Conservation (phyloP, 1,140 invertebrate species). For the Sycobia sp. region DNA sequence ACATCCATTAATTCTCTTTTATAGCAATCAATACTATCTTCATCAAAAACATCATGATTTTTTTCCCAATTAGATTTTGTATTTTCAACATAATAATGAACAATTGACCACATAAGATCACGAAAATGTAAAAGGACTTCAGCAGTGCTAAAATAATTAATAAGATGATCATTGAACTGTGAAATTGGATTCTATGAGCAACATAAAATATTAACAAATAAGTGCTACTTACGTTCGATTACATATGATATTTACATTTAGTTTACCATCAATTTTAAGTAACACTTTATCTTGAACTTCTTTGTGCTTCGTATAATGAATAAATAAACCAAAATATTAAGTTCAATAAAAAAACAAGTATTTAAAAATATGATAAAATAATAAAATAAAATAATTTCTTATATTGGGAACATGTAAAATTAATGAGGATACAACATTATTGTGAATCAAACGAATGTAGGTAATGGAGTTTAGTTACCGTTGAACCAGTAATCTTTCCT, state of each 20-base stretch:
- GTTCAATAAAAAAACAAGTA: slow-evolving; percentile 1
- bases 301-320: too few species aligned
- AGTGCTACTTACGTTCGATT: slow-evolving; percentile 52
- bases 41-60: background rate
- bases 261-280: slow-evolving; percentile 50
- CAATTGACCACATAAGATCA: slow-evolving; percentile 61
- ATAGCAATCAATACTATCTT: slow-evolving; percentile 32
- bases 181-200: too few species aligned
- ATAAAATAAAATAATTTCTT: too few species aligned
- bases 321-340: slow-evolving; percentile 17
- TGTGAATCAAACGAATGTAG: too few species aligned
- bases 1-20: slow-evolving; percentile 41
- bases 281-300: slow-evolving; percentile 43
- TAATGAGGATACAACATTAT: too few species aligned
- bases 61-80: background rate
- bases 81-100: slow-evolving; percentile 62
- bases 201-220: background rate
- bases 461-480: too few species aligned
- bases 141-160: slow-evolving; percentile 44
- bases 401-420: too few species aligned
- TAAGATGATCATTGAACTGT: too few species aligned
- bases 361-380: background rate
- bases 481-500: slow-evolving; percentile 26
- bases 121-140: slow-evolving; percentile 57
- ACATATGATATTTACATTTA: slow-evolving; percentile 52